Conservation (phyloP, 2,888 invertebrate genomes). For the Sinopyrophorus schimmeli region DNA sequence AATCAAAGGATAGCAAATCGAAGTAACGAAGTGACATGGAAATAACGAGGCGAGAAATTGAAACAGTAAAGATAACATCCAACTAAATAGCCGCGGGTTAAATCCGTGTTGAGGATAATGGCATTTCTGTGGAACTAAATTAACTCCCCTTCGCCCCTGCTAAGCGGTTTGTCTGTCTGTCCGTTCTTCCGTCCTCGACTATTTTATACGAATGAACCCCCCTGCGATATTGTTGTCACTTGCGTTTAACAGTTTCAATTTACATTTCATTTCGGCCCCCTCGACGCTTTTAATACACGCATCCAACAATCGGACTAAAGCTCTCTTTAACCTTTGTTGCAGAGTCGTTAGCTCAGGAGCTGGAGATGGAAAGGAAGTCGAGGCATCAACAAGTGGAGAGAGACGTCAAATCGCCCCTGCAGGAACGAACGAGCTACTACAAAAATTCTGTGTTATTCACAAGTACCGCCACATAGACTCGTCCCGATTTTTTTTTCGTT, state of each 20-base stretch:
- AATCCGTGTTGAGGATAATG: slow-evolving; percentile 53
- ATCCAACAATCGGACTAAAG: no score
- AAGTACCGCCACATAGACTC: slow-evolving; percentile 81
- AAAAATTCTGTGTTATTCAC: slow-evolving; percentile 89
- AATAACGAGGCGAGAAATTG: slow-evolving; percentile 57
- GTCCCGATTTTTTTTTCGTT: no score
- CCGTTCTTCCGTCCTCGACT: slow-evolving; percentile 26
- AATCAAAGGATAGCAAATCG: slow-evolving; percentile 13
- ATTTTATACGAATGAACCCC: slow-evolving; percentile 30
- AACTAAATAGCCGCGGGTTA: slow-evolving; percentile 54
- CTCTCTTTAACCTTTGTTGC: slow-evolving; percentile 59
- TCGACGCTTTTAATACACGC: no score
- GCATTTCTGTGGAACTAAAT: slow-evolving; percentile 52
- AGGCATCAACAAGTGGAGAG: slow-evolving; percentile 78
- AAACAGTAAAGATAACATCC: slow-evolving; percentile 57
- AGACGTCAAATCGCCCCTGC: slow-evolving; percentile 84
- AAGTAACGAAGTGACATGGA: slow-evolving; percentile 44
- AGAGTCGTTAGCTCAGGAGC: slow-evolving; percentile 85
- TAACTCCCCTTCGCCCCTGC: slow-evolving; percentile 50
- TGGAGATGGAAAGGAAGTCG: slow-evolving; percentile 85
- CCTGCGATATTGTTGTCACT: slow-evolving; percentile 30
- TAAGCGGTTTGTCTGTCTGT: slow-evolving; percentile 47
- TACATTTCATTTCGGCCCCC: slow-evolving; percentile 34
- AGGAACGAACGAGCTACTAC: slow-evolving; percentile 81
- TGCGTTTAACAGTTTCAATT: slow-evolving; percentile 25